A percentile compares a stretch with the other conserved stretches of the same genome.
phyloP scores from a whole-genome alignment of 2,113 vertebrate genomes.

The Cyprinus carpio region DNA sequence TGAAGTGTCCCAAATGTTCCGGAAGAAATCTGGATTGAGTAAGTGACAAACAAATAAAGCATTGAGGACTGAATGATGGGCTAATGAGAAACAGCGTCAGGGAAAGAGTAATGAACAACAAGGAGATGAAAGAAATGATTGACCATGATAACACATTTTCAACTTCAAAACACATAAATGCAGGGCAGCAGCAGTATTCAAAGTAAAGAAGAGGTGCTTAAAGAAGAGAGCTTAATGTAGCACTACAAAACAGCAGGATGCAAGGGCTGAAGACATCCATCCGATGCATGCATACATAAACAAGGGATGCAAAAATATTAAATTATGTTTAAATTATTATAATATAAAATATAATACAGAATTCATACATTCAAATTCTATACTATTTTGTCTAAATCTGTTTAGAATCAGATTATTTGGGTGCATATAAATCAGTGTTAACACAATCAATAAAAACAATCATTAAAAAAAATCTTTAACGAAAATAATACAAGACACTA shows the following conservation, averaged over 20 bases:
- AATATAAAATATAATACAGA: not conserved
- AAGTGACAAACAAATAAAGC: conserved; percentile 2
- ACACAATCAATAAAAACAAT: too few species aligned
- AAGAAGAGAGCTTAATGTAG: not conserved
- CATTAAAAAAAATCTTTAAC: too few species aligned
- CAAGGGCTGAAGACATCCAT: not conserved
- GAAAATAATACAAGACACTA: too few species aligned
- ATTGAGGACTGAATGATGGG: not conserved
- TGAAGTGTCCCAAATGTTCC: conserved; percentile 19
- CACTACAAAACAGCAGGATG: not conserved
- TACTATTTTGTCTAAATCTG: too few species aligned
- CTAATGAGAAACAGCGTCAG: not conserved
- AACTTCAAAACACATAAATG: not conserved
- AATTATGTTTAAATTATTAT: not conserved
- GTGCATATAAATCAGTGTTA: too few species aligned
- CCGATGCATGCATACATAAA: not conserved
- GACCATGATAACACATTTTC: not conserved
- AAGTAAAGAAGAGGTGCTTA: not conserved
- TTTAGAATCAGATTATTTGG: too few species aligned
- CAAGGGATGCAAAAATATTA: not conserved
- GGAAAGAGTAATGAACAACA: not conserved
- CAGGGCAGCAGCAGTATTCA: not conserved
- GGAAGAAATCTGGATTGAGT: not conserved
- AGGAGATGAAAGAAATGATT: not conserved
- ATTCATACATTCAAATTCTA: not conserved